phyloP scores from a whole-genome alignment of 2,113 vertebrate species.

The Carassius auratus region DNA sequence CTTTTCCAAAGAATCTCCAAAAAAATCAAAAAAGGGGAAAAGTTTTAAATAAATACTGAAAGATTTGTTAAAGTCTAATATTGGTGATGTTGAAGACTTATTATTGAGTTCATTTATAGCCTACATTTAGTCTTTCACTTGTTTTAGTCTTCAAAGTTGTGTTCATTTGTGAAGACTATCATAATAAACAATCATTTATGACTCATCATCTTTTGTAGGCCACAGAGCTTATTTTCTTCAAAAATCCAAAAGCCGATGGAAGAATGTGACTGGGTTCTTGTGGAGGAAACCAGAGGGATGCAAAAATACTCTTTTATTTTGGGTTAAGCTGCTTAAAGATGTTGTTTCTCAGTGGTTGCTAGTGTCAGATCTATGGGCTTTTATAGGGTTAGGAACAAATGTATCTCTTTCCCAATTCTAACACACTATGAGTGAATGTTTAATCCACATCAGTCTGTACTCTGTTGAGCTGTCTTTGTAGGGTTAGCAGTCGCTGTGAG shows the following conservation, averaged over 20 bases:
- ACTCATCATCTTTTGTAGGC: not conserved
- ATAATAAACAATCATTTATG: not conserved
- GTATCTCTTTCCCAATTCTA: not conserved
- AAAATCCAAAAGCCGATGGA: not conserved
- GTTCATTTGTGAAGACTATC: not conserved
- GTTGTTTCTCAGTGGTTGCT: not conserved
- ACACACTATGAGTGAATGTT: not conserved
- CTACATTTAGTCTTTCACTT: not conserved
- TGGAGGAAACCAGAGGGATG: not conserved
- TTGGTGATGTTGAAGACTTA: not conserved
- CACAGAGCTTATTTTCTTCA: not conserved
- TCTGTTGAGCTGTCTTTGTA: not conserved
- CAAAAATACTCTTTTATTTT: not conserved
- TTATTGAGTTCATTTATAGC: not conserved
- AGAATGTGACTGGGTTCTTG: not conserved
- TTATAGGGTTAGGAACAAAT: not conserved
- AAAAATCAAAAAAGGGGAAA: too few species aligned
- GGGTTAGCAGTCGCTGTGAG: conserved; percentile 37
- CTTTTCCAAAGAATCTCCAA: not conserved
- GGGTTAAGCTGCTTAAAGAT: not conserved
- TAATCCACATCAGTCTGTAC: not conserved
- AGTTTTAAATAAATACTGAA: not conserved
- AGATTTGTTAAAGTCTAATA: not conserved
- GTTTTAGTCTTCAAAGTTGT: not conserved
- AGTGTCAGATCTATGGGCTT: not conserved